phyloP scores from a whole-genome alignment of 2,888 invertebrate species.

The Drosophila borborema region DNA sequence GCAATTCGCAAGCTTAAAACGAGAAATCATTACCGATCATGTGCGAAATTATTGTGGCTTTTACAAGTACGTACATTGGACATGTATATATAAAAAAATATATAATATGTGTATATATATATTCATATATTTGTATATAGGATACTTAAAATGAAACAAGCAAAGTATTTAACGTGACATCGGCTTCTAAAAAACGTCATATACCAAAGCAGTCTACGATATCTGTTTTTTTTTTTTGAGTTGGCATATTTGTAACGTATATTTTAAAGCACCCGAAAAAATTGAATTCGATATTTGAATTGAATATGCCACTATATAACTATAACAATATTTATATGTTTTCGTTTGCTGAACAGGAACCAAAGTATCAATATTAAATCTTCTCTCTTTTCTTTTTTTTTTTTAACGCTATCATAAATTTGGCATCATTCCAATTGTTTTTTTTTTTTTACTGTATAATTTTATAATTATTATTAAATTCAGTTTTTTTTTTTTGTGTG shows the following conservation, averaged over 20 bases:
- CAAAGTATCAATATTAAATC: conserved; percentile 61
- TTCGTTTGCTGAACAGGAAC: conserved; percentile 65
- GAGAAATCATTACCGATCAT: conserved; percentile 5
- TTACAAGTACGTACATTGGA: conserved; percentile 46
- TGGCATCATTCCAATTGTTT: conserved; percentile 58
- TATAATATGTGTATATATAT: conserved; percentile 36
- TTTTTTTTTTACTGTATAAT: conserved; percentile 24
- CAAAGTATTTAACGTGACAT: conserved; percentile 39
- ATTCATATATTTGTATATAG: conserved; percentile 37
- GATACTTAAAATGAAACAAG: conserved; percentile 44
- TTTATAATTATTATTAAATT: conserved; percentile 7
- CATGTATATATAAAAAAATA: conserved; percentile 42
- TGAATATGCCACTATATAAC: conserved; percentile 50
- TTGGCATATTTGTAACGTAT: conserved; percentile 20
- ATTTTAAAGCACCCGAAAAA: conserved; percentile 6
- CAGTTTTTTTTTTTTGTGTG: conserved; percentile 7
- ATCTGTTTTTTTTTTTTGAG: conserved; percentile 28
- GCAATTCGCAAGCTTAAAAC: conserved; percentile 13
- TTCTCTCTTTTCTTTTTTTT: conserved; percentile 32
- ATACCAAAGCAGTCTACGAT: conserved; percentile 60
- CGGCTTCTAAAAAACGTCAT: conserved; percentile 28
- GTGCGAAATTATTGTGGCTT: conserved; percentile 56
- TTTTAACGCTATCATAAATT: conserved; percentile 50
- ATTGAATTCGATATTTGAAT: conserved; percentile 9
- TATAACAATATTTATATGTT: conserved; percentile 40